Evolutionary conservation across 2,888 invertebrate genomes (phyloP).

Genomic region (Trichacis sp.): DNA sequence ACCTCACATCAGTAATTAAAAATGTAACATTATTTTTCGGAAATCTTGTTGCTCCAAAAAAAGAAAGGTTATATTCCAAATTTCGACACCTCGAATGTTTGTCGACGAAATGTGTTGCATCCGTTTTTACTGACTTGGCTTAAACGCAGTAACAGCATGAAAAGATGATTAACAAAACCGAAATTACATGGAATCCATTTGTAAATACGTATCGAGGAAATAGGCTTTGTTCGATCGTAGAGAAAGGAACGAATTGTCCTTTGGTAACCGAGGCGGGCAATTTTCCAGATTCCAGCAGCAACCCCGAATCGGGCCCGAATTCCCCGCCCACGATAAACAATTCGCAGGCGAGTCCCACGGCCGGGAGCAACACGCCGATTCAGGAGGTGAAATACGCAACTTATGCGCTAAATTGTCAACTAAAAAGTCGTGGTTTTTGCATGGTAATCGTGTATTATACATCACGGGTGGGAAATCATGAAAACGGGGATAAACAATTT

Average conservation of each 20-base stretch:
- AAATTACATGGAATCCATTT: constrained; percentile 1
- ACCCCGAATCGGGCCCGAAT: constrained; percentile 82
- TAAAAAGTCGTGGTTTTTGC: too few relatives aligned
- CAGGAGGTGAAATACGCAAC: constrained; percentile 72
- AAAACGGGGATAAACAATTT: too few relatives aligned
- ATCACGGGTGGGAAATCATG: background rate
- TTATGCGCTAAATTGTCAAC: too few relatives aligned
- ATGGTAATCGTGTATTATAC: too few relatives aligned
- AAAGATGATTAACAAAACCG: constrained; percentile 44
- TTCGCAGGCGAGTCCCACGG: constrained; percentile 75
- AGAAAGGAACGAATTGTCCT: too few relatives aligned
- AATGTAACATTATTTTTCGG: too few relatives aligned
- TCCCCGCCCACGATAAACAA: constrained; percentile 76
- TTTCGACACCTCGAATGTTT: constrained; percentile 43
- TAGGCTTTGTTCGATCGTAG: constrained; percentile 4
- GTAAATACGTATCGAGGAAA: constrained; percentile 16
- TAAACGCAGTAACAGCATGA: constrained; percentile 65
- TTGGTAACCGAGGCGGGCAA: too few relatives aligned
- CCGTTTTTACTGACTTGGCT: constrained; percentile 63
- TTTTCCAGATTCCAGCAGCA: constrained; percentile 72
- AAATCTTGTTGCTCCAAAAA: too few relatives aligned
- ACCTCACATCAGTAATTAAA: too few relatives aligned
- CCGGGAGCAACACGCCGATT: constrained; percentile 77
- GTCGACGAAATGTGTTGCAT: constrained; percentile 54
- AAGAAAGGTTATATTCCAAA: too few relatives aligned